Evolutionary conservation across 2,888 invertebrate genomes (phyloP).

Genomic region (Cerceris rybyensis): DNA sequence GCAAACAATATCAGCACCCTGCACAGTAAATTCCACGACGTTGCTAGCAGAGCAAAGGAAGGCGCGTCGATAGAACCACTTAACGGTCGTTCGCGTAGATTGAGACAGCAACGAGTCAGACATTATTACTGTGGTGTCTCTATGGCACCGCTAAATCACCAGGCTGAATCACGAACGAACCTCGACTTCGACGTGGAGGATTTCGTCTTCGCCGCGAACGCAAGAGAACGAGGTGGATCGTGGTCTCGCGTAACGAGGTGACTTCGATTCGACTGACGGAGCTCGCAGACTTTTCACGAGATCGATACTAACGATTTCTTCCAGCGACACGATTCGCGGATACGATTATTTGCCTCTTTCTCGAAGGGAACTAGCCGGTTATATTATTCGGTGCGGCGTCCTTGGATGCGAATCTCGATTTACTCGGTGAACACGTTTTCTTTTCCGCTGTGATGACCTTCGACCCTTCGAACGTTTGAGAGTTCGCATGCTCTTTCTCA

Average conservation of each 20-base stretch:
- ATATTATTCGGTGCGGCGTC: slow-evolving; percentile 9
- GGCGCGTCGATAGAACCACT: not conserved
- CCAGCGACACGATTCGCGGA: not conserved
- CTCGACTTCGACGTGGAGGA: not conserved
- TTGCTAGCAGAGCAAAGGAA: not conserved
- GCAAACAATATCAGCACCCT: too few relatives aligned
- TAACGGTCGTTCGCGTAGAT: not conserved
- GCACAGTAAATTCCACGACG: too few relatives aligned
- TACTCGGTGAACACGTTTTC: slow-evolving; percentile 9
- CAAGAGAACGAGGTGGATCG: not conserved
- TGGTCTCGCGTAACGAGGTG: not conserved
- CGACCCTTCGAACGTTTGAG: slow-evolving; percentile 2
- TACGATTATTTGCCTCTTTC: not conserved
- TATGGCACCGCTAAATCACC: not conserved
- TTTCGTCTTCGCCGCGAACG: not conserved
- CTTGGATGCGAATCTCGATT: slow-evolving; percentile 13
- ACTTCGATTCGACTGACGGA: not conserved
- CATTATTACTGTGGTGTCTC: not conserved
- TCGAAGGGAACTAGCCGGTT: not conserved
- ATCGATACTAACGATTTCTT: not conserved
- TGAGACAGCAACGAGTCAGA: not conserved
- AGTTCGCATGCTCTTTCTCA: not conserved
- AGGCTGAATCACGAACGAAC: not conserved
- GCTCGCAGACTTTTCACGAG: not conserved
- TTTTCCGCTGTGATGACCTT: not conserved